These are phyloP conservation scores for Epizoanthus fatuus DNA, from an alignment of 92 coral and sea anemone genomes.

Conservation along the genomic window DNA sequence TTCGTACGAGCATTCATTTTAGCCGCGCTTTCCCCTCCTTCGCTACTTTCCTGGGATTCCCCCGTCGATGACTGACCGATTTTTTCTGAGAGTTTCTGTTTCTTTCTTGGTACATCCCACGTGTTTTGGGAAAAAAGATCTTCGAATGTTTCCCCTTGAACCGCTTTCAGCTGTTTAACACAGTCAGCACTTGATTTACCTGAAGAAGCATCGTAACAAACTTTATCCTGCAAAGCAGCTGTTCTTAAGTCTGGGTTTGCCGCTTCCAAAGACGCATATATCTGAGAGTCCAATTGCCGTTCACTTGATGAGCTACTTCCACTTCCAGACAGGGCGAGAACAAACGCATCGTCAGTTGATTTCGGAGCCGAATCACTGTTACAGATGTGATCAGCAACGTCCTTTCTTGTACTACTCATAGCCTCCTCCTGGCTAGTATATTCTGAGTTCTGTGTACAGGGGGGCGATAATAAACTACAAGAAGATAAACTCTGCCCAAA, in stretches of 20 bases:
- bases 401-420: background rate
- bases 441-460: background rate
- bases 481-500: background rate
- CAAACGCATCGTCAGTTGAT: background rate
- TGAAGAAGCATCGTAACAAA: no score
- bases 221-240: no score
- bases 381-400: background rate
- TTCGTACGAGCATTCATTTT: background rate
- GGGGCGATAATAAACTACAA: background rate
- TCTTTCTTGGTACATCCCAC: background rate
- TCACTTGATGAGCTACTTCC: background rate
- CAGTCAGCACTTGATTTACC: no score
- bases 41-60: no score
- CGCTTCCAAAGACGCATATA: no score
- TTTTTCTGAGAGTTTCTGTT: background rate
- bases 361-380: no score
- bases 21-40: no score
- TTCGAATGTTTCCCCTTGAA: background rate
- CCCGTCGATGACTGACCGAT: no score
- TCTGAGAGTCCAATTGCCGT: no score
- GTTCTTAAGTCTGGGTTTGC: no score
- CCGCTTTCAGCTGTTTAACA: background rate
- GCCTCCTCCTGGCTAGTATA: background rate
- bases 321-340: background rate
- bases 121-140: constrained; percentile 6